phyloP scores from a whole-genome alignment of 1,140 invertebrate genomes.

The Lineus longissimus region DNA sequence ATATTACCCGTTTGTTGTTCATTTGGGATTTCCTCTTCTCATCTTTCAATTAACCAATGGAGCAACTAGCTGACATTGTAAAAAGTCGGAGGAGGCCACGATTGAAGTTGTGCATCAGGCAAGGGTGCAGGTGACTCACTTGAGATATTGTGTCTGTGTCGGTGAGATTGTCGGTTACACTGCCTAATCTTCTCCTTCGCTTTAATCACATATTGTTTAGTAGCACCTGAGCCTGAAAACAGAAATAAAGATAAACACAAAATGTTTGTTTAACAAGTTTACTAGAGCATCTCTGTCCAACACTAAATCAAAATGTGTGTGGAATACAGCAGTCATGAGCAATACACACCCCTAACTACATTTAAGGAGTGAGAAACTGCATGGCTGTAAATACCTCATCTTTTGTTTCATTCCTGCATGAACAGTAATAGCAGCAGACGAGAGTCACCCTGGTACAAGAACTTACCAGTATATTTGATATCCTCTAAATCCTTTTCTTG shows the following conservation, averaged over 20 bases:
- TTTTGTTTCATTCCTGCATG: background rate
- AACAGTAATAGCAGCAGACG: background rate
- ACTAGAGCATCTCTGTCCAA: background rate
- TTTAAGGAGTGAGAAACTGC: background rate
- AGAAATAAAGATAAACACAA: background rate
- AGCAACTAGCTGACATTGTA: background rate
- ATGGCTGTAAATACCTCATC: background rate
- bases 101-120: background rate
- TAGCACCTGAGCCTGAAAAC: slow-evolving; percentile 42
- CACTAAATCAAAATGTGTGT: background rate
- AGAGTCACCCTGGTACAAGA: slow-evolving; percentile 12
- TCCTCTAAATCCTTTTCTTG: slow-evolving; percentile 53
- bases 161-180: slow-evolving; percentile 28
- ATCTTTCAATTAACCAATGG: background rate
- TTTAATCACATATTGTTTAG: slow-evolving; percentile 46
- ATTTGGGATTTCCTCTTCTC: background rate
- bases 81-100: background rate
- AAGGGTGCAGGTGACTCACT: background rate
- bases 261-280: too few species aligned
- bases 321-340: background rate
- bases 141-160: background rate
- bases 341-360: background rate
- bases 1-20: background rate
- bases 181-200: slow-evolving; percentile 49
- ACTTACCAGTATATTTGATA: slow-evolving; percentile 56